Conservation (phyloP, 2,888 invertebrate genomes). For the Notocelia uddmanniana region DNA sequence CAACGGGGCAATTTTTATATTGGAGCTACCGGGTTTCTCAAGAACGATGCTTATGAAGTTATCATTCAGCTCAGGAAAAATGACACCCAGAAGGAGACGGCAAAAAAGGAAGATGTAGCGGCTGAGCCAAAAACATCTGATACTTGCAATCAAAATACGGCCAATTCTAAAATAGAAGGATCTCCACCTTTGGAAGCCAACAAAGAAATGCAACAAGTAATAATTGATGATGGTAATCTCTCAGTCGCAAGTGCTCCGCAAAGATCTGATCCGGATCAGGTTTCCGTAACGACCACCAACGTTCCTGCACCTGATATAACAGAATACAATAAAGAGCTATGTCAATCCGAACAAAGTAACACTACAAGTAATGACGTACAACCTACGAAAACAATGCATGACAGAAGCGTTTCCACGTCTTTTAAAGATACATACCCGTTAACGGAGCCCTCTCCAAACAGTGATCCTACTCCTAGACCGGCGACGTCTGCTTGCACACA, state of each 20-base stretch:
- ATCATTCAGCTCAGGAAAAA: conserved; percentile 78
- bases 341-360: not conserved
- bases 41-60: conserved; percentile 77
- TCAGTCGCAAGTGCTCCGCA: not conserved
- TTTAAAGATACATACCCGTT: conserved; percentile 56
- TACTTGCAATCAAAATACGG: not conserved
- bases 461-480: conserved; percentile 56
- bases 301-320: not conserved
- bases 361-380: not conserved
- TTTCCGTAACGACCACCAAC: conserved; percentile 29
- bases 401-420: conserved; percentile 61
- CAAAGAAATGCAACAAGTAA: not conserved
- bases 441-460: conserved; percentile 53
- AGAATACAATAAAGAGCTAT: conserved; percentile 37
- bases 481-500: conserved; percentile 75
- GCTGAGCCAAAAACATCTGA: not conserved
- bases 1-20: conserved; percentile 75
- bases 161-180: not conserved
- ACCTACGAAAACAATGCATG: conserved; percentile 43
- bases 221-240: not conserved
- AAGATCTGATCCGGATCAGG: not conserved
- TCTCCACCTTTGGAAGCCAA: conserved; percentile 2
- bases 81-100: conserved; percentile 53
- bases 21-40: conserved; percentile 72
- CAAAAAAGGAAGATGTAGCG: not conserved